Conservation (phyloP, 2,888 invertebrate genomes). For the Mystacides longicornis region DNA sequence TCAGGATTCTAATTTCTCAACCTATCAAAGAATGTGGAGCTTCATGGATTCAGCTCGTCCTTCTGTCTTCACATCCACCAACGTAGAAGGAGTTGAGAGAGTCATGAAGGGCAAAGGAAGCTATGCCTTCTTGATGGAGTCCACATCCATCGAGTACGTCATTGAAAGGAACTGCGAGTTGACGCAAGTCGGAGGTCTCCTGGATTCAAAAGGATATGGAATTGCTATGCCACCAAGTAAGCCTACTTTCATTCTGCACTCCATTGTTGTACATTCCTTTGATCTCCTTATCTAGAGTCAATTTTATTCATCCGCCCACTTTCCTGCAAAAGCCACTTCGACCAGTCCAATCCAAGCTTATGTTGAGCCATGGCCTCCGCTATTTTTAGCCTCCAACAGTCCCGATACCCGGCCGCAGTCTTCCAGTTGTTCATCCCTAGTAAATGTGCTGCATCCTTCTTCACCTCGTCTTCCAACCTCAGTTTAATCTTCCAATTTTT, state of each 20-base stretch:
- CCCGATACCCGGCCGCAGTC: no score
- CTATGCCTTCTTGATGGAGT: constrained; percentile 97
- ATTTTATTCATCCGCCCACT: no score
- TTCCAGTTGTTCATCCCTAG: no score
- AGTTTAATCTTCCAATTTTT: no score
- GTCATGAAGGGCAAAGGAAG: constrained; percentile 77
- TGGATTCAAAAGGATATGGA: constrained; percentile 93
- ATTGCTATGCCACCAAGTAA: constrained; percentile 90
- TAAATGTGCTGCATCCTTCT: no score
- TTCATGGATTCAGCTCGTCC: constrained; percentile 88
- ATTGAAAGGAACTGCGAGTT: constrained; percentile 85
- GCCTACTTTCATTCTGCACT: constrained; percentile 27
- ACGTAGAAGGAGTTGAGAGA: constrained; percentile 84
- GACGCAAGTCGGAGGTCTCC: constrained; percentile 83
- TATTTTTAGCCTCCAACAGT: no score
- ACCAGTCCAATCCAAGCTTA: no score
- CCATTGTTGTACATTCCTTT: background rate
- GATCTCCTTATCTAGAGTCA: no score
- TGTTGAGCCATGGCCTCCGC: no score
- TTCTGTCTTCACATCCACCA: constrained; percentile 76
- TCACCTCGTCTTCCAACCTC: no score
- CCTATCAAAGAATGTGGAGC: constrained; percentile 93
- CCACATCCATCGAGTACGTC: constrained; percentile 91
- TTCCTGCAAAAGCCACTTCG: no score
- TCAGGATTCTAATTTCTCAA: constrained; percentile 87